Evolutionary conservation across 2,888 invertebrate genomes (phyloP), one percentile per base, ranked within the genome.

Genomic region (Clitarchus hookeri): DNA sequence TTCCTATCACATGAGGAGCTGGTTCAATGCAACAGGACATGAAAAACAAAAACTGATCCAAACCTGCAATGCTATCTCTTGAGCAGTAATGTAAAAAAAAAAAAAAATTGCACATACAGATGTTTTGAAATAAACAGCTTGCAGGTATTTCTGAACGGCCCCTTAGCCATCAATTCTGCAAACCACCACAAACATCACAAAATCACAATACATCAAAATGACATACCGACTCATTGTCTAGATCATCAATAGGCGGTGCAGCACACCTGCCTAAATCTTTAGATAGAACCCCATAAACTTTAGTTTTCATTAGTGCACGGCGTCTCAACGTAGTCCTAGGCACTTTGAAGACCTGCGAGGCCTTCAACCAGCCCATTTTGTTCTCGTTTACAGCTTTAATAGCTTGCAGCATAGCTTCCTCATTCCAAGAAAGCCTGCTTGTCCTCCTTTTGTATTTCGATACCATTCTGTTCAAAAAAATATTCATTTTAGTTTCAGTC

Each of bases 361-460:
- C 82, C 82, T 82, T 82, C 82, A 82, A 44, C 82, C 82, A 82
- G 27, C 82, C 82, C 82, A 82, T 82, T 82, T 82, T 82, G 82
- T 82, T 82, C 82, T 82, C 82, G 12, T 82, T 82, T 82, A 82
- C 82, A 44, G 82, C 82, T 82, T 44, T 82, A 82, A 82, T 82
- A 82, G 82, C 82, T 44, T 82, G 82, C 44, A 36, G 82, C 82
- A 82, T 82, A 26, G 82, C 44, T 23, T 82, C 82, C 82, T 82
- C 82, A 82, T 44, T 82, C 82, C 82, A 82, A 13, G 82, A 36
- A 12, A 36, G 82, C 82, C 82, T 82, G 27, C 27, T 44, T 16
- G 44, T 82, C 82, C 44, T 82, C 82, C 44, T 11, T 82, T 82
- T 82, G 82, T 44, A 82, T 44, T 82, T 82, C 44, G 82, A 82